These are phyloP conservation scores for Scaptodrosophila lebanonensis DNA, from an alignment of 1,140 invertebrate species.

Conservation along the genomic window DNA sequence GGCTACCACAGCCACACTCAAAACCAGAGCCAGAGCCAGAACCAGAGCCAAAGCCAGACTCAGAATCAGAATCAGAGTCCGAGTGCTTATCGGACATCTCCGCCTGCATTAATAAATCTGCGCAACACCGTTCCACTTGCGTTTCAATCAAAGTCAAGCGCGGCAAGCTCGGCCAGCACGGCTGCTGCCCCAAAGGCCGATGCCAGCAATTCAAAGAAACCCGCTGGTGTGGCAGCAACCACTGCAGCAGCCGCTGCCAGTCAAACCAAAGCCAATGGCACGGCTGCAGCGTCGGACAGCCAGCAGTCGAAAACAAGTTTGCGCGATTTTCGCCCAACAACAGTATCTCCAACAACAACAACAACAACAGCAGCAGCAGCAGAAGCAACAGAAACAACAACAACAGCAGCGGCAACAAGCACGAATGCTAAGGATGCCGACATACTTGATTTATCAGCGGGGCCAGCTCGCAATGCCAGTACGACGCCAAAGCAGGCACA, in stretches of 20 bases:
- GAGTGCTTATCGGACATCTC: conserved; percentile 63
- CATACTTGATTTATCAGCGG: conserved; percentile 68
- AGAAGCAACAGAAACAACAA: conserved; percentile 4
- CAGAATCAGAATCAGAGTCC: conserved; percentile 20
- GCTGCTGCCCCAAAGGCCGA: conserved; percentile 13
- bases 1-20: conserved; percentile 6
- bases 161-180: too few species aligned
- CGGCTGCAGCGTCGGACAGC: conserved; percentile 31
- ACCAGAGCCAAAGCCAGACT: background rate
- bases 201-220: conserved; percentile 51
- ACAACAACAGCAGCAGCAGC: conserved; percentile 1
- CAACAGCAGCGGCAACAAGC: background rate
- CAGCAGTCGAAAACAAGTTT: conserved; percentile 65
- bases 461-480: conserved; percentile 15
- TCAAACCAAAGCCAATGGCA: conserved; percentile 52
- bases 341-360: conserved; percentile 1
- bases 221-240: conserved; percentile 2
- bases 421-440: conserved; percentile 47
- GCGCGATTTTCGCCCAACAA: conserved; percentile 56
- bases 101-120: conserved; percentile 69
- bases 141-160: conserved; percentile 49
- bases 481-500: conserved; percentile 11
- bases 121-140: conserved; percentile 38
- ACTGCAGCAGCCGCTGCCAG: conserved; percentile 2
- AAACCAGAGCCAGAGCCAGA: background rate